Conservation (phyloP, 2,113 vertebrate genomes). For the Ploceus nigricollis region DNA sequence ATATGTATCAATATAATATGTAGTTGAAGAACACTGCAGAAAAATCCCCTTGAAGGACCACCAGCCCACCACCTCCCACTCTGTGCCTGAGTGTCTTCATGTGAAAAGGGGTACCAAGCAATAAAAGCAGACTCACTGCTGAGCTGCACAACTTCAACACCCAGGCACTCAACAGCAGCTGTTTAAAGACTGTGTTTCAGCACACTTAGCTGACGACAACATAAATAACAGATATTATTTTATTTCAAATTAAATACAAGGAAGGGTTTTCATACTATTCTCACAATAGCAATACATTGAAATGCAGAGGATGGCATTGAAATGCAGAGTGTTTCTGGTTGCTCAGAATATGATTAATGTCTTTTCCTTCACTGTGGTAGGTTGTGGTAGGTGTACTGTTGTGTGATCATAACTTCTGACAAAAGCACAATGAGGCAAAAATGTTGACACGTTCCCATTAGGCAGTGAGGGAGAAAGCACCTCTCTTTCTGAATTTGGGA, state of each 20-base stretch:
- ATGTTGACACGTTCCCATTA: background rate
- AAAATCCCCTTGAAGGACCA: background rate
- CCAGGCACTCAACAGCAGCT: background rate
- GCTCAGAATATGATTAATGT: background rate
- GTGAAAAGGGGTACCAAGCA: background rate
- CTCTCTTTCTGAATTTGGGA: background rate
- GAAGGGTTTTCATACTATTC: background rate
- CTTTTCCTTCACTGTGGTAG: background rate
- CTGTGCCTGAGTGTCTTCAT: background rate
- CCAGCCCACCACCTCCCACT: background rate
- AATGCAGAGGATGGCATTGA: background rate
- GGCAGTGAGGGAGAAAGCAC: background rate
- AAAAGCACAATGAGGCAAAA: background rate
- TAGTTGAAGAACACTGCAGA: background rate
- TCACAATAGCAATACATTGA: background rate
- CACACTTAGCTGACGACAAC: background rate
- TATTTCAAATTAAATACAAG: background rate
- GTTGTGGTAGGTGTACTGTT: background rate
- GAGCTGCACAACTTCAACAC: background rate
- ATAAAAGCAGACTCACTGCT: background rate
- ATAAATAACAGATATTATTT: background rate
- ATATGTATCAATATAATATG: background rate
- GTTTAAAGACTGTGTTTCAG: background rate
- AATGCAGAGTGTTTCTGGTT: background rate
- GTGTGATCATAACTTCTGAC: background rate